Conservation (phyloP, 2,888 invertebrate genomes). For the Mythimna ferrago region DNA sequence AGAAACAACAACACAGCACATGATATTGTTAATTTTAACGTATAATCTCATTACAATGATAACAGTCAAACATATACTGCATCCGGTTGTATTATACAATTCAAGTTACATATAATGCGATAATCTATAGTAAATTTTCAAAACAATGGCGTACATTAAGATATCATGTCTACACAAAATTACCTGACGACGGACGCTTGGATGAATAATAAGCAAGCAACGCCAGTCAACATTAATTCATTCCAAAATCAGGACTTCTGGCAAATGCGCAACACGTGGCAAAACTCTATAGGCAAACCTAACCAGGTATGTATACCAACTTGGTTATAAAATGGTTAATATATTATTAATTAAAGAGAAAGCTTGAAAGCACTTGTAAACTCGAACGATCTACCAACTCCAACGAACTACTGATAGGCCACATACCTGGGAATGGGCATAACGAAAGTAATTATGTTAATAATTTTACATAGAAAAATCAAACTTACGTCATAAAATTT, state of each 20-base stretch:
- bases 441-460: neutral
- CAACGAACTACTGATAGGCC: neutral
- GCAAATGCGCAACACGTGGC: conserved; percentile 16
- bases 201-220: conserved; percentile 29
- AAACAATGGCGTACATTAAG: conserved; percentile 19
- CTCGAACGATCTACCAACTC: neutral
- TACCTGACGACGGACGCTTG: neutral
- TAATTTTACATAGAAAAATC: neutral
- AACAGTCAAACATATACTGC: neutral
- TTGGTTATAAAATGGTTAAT: neutral
- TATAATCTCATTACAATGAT: conserved; percentile 3
- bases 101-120: neutral
- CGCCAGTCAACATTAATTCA: conserved; percentile 28
- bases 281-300: conserved; percentile 2
- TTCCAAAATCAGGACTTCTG: conserved; percentile 17
- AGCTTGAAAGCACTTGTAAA: neutral
- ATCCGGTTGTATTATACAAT: neutral
- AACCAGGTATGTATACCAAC: neutral
- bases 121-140: conserved; percentile 4
- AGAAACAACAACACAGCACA: neutral
- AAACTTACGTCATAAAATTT: neutral
- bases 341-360: neutral
- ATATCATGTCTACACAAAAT: conserved; percentile 5
- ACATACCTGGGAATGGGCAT: neutral
- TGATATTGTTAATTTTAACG: neutral